Conservation (phyloP, 1,140 invertebrate species). For the Sminthurinus signatus region DNA sequence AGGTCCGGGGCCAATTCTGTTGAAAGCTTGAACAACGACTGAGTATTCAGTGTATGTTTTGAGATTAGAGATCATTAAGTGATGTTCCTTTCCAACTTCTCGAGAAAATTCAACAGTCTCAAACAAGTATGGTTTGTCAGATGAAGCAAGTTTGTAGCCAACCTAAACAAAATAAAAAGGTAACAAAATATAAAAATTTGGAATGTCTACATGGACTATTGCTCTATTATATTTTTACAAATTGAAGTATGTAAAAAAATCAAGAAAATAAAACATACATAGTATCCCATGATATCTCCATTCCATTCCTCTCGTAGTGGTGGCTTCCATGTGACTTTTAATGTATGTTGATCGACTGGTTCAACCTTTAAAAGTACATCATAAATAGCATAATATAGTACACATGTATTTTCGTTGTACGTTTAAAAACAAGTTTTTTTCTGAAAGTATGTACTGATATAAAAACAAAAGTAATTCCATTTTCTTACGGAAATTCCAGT, state of each 20-base stretch:
- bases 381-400: too few relatives aligned
- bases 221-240: slow-evolving; percentile 6
- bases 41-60: slow-evolving; percentile 90
- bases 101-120: slow-evolving; percentile 87
- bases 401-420: too few relatives aligned
- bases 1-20: slow-evolving; percentile 86
- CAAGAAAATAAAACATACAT: too few relatives aligned
- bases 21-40: slow-evolving; percentile 90
- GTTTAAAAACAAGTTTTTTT: too few relatives aligned
- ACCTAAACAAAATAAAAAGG: too few relatives aligned
- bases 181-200: too few relatives aligned
- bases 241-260: slow-evolving; percentile 5
- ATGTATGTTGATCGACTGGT: slow-evolving; percentile 81
- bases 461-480: too few relatives aligned
- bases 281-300: slow-evolving; percentile 64
- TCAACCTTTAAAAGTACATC: slow-evolving; percentile 58
- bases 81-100: slow-evolving; percentile 73
- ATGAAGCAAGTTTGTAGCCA: slow-evolving; percentile 79
- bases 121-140: slow-evolving; percentile 83
- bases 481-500: slow-evolving; percentile 18
- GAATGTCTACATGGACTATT: slow-evolving; percentile 38
- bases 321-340: slow-evolving; percentile 90
- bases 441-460: too few relatives aligned
- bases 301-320: slow-evolving; percentile 84
- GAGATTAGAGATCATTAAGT: slow-evolving; percentile 67